Conservation (phyloP, 2,797 vertebrate genomes). For the Catamblyrhynchus diadema region DNA sequence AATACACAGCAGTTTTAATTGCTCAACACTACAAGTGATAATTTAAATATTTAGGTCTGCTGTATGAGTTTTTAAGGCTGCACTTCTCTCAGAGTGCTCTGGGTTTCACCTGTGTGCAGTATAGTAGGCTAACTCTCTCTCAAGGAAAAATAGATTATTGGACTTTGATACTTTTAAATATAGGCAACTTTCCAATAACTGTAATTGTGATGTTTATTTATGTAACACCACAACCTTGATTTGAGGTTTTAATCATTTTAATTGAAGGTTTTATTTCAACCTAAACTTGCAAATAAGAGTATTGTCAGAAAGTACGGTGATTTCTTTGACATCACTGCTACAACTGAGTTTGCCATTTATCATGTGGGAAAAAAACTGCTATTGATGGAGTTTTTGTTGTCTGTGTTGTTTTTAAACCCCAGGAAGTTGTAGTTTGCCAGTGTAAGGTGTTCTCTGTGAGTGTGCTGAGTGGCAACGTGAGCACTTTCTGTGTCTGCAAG, state of each 20-base stretch:
- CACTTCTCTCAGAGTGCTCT: slow-evolving; percentile 20
- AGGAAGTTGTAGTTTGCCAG: not conserved
- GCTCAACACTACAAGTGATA: not conserved
- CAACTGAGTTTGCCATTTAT: not conserved
- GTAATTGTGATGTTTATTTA: slow-evolving; percentile 36
- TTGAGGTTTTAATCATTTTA: slow-evolving; percentile 59
- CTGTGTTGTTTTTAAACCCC: not conserved
- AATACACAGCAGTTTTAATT: slow-evolving; percentile 42
- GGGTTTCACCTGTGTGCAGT: not conserved
- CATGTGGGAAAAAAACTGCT: not conserved
- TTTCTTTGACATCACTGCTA: not conserved
- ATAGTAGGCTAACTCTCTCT: not conserved
- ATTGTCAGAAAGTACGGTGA: not conserved
- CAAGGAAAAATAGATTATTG: not conserved
- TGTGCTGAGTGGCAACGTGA: accelerated
- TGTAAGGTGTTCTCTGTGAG: not conserved
- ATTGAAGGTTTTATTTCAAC: slow-evolving; percentile 41
- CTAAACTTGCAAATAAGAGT: not conserved
- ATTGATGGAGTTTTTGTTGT: not conserved
- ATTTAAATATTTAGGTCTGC: slow-evolving; percentile 57
- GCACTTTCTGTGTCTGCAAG: not conserved
- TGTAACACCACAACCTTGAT: not conserved
- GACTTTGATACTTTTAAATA: slow-evolving; percentile 46
- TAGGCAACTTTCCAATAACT: slow-evolving; percentile 30
- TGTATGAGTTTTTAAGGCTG: slow-evolving; percentile 29